Conservation (phyloP, 2,888 invertebrate species). For the Agriotes lineatus region DNA sequence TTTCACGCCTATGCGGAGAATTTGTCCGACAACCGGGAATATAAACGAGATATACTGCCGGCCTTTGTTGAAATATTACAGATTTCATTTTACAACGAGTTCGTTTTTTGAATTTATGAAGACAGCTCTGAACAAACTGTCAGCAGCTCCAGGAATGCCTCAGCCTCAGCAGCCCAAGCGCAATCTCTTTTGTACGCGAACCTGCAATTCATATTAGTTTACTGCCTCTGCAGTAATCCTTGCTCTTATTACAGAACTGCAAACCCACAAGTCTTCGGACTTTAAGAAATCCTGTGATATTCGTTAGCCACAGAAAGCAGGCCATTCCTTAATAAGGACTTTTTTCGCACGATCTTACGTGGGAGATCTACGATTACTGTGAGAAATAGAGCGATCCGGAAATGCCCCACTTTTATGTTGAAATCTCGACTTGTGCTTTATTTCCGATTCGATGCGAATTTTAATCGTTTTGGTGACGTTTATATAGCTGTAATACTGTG, state of each 20-base stretch:
- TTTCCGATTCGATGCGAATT: not conserved
- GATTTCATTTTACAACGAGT: not conserved
- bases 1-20: slow-evolving; percentile 9
- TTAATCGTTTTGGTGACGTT: too few species aligned
- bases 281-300: not conserved
- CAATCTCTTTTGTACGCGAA: not conserved
- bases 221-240: too few species aligned
- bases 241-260: too few species aligned
- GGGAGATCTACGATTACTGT: slow-evolving; percentile 3
- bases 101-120: slow-evolving; percentile 8
- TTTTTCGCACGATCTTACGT: slow-evolving; percentile 12
- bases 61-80: slow-evolving; percentile 16
- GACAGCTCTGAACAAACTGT: slow-evolving; percentile 6
- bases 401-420: not conserved
- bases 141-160: not conserved
- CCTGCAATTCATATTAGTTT: not conserved
- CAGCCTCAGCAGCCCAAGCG: not conserved
- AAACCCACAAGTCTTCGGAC: not conserved
- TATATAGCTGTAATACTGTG: too few species aligned
- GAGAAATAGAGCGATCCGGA: slow-evolving; percentile 21
- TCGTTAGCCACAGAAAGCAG: slow-evolving; percentile 2
- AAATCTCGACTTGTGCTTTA: not conserved
- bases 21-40: slow-evolving; percentile 3
- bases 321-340: not conserved
- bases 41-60: slow-evolving; percentile 9